phyloP scores from a whole-genome alignment of 2,113 vertebrate species.

The Onychorhynchus coronatus region DNA sequence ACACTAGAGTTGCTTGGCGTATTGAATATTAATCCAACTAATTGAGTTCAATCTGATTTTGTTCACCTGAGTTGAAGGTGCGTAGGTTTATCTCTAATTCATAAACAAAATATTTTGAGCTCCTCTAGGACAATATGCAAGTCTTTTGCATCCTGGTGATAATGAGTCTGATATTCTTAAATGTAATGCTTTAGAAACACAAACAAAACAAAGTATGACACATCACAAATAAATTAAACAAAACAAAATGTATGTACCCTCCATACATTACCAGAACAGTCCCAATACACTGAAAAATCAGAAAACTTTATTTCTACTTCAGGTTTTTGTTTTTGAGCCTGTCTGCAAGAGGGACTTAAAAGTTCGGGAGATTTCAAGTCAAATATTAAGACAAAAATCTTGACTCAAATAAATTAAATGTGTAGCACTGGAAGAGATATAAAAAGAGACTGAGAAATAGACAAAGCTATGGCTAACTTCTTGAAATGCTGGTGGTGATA shows the following conservation, averaged over 20 bases:
- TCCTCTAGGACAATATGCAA: not conserved
- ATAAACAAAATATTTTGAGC: not conserved
- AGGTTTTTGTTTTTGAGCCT: not conserved
- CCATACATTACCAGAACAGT: not conserved
- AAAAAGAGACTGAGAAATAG: not conserved
- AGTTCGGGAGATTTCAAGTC: not conserved
- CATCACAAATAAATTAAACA: not conserved
- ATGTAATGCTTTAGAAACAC: not conserved
- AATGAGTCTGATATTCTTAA: not conserved
- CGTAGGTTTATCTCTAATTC: not conserved
- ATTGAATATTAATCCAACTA: not conserved
- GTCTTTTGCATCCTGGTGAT: not conserved
- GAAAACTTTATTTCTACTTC: not conserved
- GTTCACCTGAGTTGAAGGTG: not conserved
- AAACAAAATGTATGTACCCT: not conserved
- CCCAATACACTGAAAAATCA: not conserved
- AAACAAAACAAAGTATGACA: not conserved
- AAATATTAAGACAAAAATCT: not conserved
- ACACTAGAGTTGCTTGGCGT: not conserved
- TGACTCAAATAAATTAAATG: not conserved
- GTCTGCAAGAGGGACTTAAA: not conserved
- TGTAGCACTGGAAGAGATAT: not conserved
- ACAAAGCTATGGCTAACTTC: not conserved
- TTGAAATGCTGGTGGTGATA: not conserved
- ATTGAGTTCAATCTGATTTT: not conserved